A percentile compares a stretch with the other conserved stretches of the same genome.
Conservation (phyloP, 2,888 invertebrate genomes). For the Spilarctia lutea region DNA sequence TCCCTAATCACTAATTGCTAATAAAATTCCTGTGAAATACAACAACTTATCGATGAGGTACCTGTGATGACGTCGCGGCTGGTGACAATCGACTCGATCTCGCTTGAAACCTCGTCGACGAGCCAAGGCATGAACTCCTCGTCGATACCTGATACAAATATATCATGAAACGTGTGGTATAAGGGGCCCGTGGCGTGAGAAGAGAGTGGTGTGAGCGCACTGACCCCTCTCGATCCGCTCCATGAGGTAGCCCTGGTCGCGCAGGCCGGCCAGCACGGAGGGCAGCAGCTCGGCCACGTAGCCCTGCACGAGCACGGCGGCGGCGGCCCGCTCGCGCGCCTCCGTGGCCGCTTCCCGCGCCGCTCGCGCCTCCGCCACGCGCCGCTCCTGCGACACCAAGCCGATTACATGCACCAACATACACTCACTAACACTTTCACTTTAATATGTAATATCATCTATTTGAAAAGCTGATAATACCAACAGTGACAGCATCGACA, state of each 20-base stretch:
- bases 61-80: constrained; percentile 93
- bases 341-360: constrained; percentile 89
- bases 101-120: constrained; percentile 92
- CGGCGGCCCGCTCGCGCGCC: constrained; percentile 93
- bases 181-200: neutral
- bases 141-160: constrained; percentile 87
- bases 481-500: too few species aligned
- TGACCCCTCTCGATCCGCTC: constrained; percentile 87
- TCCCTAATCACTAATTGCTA: neutral
- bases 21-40: neutral
- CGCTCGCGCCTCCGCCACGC: constrained; percentile 90
- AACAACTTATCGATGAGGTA: constrained; percentile 45
- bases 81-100: constrained; percentile 93
- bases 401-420: too few species aligned
- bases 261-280: constrained; percentile 92
- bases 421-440: too few species aligned
- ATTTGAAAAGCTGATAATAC: too few species aligned
- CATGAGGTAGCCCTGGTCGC: constrained; percentile 90
- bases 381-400: constrained; percentile 84
- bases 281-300: constrained; percentile 96
- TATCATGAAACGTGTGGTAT: neutral
- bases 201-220: neutral
- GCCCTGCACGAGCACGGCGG: constrained; percentile 93
- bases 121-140: constrained; percentile 96
- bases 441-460: too few species aligned